Conservation (phyloP, 2,888 invertebrate genomes). For the Mythimna lalbum region DNA sequence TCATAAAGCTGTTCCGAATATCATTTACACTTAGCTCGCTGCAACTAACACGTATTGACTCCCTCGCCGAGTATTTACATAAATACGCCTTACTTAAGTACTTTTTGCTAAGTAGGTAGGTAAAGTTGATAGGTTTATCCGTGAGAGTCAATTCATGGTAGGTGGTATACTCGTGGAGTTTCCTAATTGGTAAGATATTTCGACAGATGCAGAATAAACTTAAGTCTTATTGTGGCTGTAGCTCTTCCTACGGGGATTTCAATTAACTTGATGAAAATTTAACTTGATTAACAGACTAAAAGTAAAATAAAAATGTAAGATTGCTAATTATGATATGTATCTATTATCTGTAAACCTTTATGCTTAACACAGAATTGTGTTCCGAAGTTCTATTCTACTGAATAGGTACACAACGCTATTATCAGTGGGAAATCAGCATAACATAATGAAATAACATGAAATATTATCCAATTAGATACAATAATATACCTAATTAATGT, state of each 20-base stretch:
- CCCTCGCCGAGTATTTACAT: slow-evolving; percentile 66
- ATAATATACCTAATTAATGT: neutral
- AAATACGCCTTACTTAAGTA: slow-evolving; percentile 59
- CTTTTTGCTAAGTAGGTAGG: slow-evolving; percentile 45
- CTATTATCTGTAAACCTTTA: neutral
- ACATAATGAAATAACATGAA: neutral
- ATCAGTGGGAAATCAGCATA: neutral
- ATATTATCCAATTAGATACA: neutral
- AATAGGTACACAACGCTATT: neutral
- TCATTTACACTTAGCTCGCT: slow-evolving; percentile 82
- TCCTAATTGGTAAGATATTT: slow-evolving; percentile 14
- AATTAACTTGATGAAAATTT: neutral
- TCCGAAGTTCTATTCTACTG: neutral
- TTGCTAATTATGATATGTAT: neutral
- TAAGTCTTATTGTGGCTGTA: neutral
- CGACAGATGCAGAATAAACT: neutral
- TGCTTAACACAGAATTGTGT: neutral
- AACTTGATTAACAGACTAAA: neutral
- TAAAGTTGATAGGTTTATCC: slow-evolving; percentile 26
- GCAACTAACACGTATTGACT: slow-evolving; percentile 73
- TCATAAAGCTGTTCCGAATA: slow-evolving; percentile 84
- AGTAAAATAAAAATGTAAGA: neutral
- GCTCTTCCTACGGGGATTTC: neutral
- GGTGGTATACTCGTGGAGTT: slow-evolving; percentile 10
- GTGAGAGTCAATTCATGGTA: slow-evolving; percentile 13